Conservation (phyloP, 2,113 vertebrate species). For the Aphyosemion australe region DNA sequence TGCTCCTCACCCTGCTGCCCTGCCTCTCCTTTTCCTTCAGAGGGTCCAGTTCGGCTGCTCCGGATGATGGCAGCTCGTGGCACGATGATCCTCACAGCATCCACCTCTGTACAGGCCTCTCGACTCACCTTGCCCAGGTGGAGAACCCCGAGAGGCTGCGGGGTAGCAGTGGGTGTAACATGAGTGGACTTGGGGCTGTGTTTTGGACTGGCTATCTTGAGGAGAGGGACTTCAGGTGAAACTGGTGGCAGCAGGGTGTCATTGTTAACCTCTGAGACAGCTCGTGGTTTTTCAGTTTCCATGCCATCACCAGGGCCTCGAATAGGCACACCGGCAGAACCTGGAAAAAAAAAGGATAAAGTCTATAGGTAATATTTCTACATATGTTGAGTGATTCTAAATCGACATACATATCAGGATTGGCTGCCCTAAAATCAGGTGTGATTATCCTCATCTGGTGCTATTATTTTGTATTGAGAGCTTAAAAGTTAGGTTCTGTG, state of each 20-base stretch:
- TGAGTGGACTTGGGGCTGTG: constrained; percentile 75
- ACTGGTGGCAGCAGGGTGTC: constrained; percentile 42
- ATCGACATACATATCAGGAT: too few species aligned
- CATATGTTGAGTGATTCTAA: too few species aligned
- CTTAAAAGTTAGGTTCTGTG: too few species aligned
- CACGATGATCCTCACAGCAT: constrained; percentile 91
- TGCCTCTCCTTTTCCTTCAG: constrained; percentile 77
- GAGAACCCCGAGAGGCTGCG: constrained; percentile 85
- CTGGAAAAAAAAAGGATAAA: constrained; percentile 22
- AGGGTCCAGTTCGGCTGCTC: constrained; percentile 51
- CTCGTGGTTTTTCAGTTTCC: constrained; percentile 87
- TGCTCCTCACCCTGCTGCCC: constrained; percentile 75
- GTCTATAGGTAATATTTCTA: too few species aligned
- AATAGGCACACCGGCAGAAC: constrained; percentile 75
- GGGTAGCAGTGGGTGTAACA: constrained; percentile 24
- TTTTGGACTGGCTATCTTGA: constrained; percentile 66
- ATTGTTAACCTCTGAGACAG: constrained; percentile 70
- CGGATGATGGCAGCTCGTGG: constrained; percentile 89
- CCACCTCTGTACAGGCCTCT: constrained; percentile 88
- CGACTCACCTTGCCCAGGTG: constrained; percentile 87
- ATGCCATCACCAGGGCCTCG: constrained; percentile 95
- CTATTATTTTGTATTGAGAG: too few species aligned
- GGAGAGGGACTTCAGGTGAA: constrained; percentile 19
- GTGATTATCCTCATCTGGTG: too few species aligned
- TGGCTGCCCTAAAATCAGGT: too few species aligned